Evolutionary conservation across 2,113 vertebrate species (phyloP), one percentile per base, ranked within the genome.

Genomic region (Bagarius yarrelli): DNA sequence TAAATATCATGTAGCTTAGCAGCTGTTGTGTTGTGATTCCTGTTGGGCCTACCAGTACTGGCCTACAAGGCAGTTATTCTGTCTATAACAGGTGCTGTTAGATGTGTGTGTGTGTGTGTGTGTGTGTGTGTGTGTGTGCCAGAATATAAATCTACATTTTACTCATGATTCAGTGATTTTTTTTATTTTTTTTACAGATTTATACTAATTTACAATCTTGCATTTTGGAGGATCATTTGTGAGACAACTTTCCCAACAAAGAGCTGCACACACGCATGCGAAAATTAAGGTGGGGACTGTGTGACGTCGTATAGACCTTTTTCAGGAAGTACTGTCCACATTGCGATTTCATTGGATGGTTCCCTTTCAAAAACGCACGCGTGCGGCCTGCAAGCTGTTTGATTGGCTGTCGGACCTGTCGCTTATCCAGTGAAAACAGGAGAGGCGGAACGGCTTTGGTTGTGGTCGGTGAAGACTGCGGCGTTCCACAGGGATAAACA

Each of bases 391-490:
- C 19, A 0, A 8, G 1, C 21, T 1, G 70, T 23, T 18, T 86
- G 70, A 89, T 93, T 93, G 92, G 92, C 57, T 82, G 3, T 52
- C 0, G 2, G 25, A 5, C 67, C 57, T 40, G 40, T 83, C 84
- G 27, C 47, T 90, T 77, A 88, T 0, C 8, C 4, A 15, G 59
- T 73, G 36, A 76, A 72, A 34, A 23, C 53, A 67, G 86, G 89
- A 81, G 88, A 90, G 93, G 91, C 90, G 92, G 92, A 89, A 86
- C 66, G 52, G 80, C 85, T 89, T n/a, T n/a, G 36, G 60, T 76
- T 82, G 82, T 81, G 80, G 52, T 80, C 61, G 84, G 83, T 82
- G 75, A 79, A 71, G 59, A 84, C 83, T 79, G 86, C 83, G 84
- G 84, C 74, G 80, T 59, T n/a, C 47, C 56, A 76, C 30, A 86